Evolutionary conservation across 92 coral and sea anemone species (phyloP).

Genomic region (Bergia sp.): DNA sequence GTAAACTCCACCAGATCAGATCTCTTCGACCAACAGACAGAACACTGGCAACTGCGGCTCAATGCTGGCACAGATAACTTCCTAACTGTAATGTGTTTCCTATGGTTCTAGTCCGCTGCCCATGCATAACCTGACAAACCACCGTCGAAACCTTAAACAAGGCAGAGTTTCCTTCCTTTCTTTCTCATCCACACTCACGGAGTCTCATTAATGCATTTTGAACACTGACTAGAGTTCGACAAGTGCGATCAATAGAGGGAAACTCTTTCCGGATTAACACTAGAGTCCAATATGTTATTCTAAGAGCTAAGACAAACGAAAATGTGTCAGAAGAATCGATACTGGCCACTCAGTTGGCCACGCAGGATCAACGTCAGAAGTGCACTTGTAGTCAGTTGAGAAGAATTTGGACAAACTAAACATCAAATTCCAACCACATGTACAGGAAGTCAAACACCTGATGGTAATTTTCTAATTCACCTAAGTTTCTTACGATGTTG

Average conservation of each 20-base stretch:
- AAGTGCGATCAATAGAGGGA: background rate
- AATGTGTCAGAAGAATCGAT: background rate
- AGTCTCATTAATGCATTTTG: background rate
- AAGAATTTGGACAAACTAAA: background rate
- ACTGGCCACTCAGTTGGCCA: background rate
- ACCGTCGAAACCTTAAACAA: background rate
- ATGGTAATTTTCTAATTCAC: background rate
- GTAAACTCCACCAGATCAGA: background rate
- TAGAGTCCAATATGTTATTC: background rate
- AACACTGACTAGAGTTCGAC: background rate
- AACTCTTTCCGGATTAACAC: background rate
- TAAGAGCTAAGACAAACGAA: background rate
- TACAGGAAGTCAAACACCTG: background rate
- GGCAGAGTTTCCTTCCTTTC: background rate
- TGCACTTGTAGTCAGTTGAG: background rate
- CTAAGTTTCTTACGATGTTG: background rate
- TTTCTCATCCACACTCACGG: background rate
- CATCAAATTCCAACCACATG: slow-evolving; percentile 8
- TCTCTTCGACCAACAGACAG: slow-evolving; percentile 2
- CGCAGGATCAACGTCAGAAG: slow-evolving; percentile 1
- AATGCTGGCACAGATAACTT: background rate
- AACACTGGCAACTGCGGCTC: background rate
- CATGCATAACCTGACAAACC: background rate
- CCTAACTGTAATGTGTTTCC: background rate
- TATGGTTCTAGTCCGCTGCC: background rate